Evolutionary conservation across 2,797 vertebrate genomes (phyloP).

Genomic region (Mus caroli): DNA sequence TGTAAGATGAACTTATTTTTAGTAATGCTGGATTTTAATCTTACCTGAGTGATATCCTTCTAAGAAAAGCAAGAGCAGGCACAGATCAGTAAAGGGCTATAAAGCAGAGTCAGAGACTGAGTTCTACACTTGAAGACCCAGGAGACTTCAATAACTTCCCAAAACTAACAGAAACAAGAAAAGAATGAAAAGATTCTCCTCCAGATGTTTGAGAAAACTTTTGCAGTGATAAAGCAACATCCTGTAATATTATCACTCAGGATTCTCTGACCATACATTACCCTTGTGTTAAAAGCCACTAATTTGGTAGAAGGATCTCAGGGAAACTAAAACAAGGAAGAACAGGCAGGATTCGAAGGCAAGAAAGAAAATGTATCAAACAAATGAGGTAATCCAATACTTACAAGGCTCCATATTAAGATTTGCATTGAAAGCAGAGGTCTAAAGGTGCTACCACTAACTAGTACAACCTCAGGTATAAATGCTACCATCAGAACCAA

Average conservation of each 20-base stretch:
- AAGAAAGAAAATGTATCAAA: neutral
- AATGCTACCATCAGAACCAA: no score
- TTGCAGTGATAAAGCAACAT: neutral
- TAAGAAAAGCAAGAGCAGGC: no score
- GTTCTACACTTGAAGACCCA: no score
- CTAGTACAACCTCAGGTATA: neutral
- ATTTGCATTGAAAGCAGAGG: neutral
- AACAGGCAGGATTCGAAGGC: neutral
- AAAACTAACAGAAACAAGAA: neutral
- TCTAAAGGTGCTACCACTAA: neutral
- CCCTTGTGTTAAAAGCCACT: neutral
- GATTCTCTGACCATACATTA: neutral
- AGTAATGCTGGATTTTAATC: neutral
- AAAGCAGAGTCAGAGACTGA: neutral
- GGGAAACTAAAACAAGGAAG: neutral
- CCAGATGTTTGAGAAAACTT: neutral
- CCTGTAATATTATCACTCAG: no score
- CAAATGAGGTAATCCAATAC: no score
- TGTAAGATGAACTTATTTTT: neutral
- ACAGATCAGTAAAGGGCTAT: neutral
- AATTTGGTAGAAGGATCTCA: neutral
- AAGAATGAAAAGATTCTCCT: neutral
- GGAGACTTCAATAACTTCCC: neutral
- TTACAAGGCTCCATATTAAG: neutral
- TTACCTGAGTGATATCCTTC: neutral